Evolutionary conservation across 2,113 vertebrate species (phyloP), one percentile per base, ranked within the genome.

Genomic region (Ranitomeya imitator): DNA sequence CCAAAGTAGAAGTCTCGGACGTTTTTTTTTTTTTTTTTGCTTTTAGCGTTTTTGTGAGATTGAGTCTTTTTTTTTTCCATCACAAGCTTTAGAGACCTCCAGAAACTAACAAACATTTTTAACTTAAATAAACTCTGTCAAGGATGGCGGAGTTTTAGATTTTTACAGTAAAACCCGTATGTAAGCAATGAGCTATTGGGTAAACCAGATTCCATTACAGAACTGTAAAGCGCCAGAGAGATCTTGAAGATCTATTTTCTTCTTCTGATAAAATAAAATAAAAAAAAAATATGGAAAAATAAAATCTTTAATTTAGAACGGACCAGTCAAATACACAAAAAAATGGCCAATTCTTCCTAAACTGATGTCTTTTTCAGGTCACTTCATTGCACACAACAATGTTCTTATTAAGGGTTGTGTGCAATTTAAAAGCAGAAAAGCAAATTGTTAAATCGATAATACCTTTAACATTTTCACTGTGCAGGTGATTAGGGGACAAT

Each of bases 71-170:
- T 52, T 83, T 67, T 55, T 83, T 65, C 55, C 23, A 7, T 7
- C 77, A 19, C 16, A 16, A 77, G 69, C 84, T 63, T 13, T 84
- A 31, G 60, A 81, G 61, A 81, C 57, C 79, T 26, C 57, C 23
- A 60, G 57, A 81, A 81, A 81, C 79, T 61, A 79, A 57, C 77
- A 79, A 80, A 80, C 79, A 79, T 83, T 83, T 83, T 83, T 83
- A 83, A 83, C 82, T 26, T 54, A 84, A 84, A 84, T 84, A 84
- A 84, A 84, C 82, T 84, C 45, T 67, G 81, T 67, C 61, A 84
- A 69, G 12, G 18, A 14, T 71, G 61, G 63, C 21, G 52, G 82
- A 26, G 82, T 84, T 84, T 84, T 55, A 69, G 15, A 54, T 31
- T 84, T 84, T 67, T 63, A 69, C 82, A 54, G 63, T 69, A 15